Percentiles rank a stretch among this genome's conserved stretches.
Conservation (phyloP, 2,888 invertebrate genomes). For the Gisinianus flammeolus region DNA sequence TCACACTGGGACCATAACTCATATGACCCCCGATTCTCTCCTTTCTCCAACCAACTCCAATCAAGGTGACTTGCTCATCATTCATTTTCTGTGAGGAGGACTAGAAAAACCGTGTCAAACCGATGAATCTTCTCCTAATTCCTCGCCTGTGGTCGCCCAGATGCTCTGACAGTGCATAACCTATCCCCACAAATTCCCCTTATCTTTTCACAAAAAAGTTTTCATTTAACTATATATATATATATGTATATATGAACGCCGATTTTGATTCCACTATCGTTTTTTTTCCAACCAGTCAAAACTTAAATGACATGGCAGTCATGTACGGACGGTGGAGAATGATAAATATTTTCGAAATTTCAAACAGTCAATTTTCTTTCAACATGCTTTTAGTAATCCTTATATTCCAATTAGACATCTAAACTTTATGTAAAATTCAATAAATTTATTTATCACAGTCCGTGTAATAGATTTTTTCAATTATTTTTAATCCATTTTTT, state of each 20-base stretch:
- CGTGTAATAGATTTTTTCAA: too few relatives aligned
- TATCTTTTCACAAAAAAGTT: slow-evolving; percentile 13
- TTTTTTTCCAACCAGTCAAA: too few relatives aligned
- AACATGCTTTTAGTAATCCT: too few relatives aligned
- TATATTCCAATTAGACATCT: too few relatives aligned
- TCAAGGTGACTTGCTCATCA: slow-evolving; percentile 52
- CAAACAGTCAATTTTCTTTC: too few relatives aligned
- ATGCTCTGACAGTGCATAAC: slow-evolving; percentile 18
- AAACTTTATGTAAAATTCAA: too few relatives aligned
- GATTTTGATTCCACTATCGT: too few relatives aligned
- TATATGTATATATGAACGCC: slow-evolving; percentile 4
- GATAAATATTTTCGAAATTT: too few relatives aligned
- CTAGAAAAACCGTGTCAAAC: slow-evolving; percentile 49
- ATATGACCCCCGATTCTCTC: slow-evolving; percentile 35
- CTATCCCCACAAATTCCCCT: slow-evolving; percentile 31
- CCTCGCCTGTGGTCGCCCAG: slow-evolving; percentile 34
- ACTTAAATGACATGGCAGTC: too few relatives aligned
- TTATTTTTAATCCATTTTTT: too few relatives aligned
- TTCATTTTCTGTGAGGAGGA: slow-evolving; percentile 41
- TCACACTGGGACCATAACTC: slow-evolving; percentile 59
- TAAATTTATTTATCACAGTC: too few relatives aligned
- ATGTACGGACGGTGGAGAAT: too few relatives aligned
- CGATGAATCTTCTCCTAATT: slow-evolving; percentile 34
- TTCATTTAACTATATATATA: slow-evolving; percentile 3
- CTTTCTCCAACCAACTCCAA: slow-evolving; percentile 47